Base-by-base conservation (phyloP, 2,888 invertebrate genomes). In the Eupsilia transversa region DNA sequence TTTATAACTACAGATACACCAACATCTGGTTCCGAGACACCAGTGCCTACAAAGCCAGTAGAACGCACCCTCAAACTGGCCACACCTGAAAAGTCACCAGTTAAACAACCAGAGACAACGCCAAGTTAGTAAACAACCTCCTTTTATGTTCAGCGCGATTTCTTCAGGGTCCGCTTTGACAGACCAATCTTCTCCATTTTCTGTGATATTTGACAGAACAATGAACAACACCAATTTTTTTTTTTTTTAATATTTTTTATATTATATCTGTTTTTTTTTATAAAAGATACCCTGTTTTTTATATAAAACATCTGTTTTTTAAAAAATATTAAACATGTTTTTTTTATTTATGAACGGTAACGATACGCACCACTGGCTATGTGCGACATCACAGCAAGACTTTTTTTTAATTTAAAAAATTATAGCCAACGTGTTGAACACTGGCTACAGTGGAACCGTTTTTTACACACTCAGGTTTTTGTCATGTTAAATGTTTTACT, bases 11-110 rank as follows among this genome's bases (percentile, higher is more conserved):
- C 68, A 94, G 96, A 96, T 60, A 94, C 95, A 0, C 92, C 94
- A 0, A 95, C 96, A 0, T 96, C 96, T 0, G 96, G 93, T 0
- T 96, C 95, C 0, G 96, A 96, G 77, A 92, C 95, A 1, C 92
- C 95, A 1, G 86, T 89, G 3, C 87, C 90, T 14, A 65, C 82
- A 0, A 94, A 93, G 72, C 87, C 83, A 23, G 90, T 90, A 0
- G 96, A 95, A 63, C 92, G 96, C 2, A 92, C 94, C 4, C 94
- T 93, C 33, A 96, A 95, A 75, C 91, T 95, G 49, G 91, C 91
- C 35, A 94, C 94, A 0, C 95, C 95, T 0, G 95, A 95, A 77
- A 94, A 93, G 60, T 96, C 95, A 0, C 96, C 96, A 0, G 84
- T 87, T 30, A 96, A 95, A 78, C 90, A 89, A 23, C 85, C 86